Conservation (phyloP, 2,113 vertebrate species). For the Ammospiza nelsoni region DNA sequence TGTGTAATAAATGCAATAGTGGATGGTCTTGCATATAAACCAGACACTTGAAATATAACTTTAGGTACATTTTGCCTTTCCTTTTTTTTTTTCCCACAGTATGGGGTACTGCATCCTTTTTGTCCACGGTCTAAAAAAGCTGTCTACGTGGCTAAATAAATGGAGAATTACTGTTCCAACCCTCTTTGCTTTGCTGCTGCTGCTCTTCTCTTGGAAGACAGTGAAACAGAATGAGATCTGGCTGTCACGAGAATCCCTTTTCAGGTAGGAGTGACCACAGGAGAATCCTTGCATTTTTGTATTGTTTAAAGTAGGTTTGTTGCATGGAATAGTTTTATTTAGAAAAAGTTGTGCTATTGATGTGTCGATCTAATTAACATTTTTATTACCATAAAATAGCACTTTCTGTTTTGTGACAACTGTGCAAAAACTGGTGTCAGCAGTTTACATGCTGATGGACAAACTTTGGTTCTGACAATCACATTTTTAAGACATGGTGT, state of each 20-base stretch:
- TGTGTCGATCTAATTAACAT: background rate
- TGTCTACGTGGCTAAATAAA: constrained; percentile 80
- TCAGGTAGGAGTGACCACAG: constrained; percentile 78
- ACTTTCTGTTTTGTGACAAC: background rate
- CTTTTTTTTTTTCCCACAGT: constrained; percentile 72
- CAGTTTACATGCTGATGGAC: background rate
- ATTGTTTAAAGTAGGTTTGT: background rate
- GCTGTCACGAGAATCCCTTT: constrained; percentile 93
- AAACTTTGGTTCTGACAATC: background rate
- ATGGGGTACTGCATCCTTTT: constrained; percentile 98
- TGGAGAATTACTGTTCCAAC: constrained; percentile 80
- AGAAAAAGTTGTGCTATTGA: background rate
- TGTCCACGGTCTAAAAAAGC: constrained; percentile 86
- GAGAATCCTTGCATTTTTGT: background rate
- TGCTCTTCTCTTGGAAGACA: constrained; percentile 94
- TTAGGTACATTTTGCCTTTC: background rate
- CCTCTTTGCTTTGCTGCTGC: constrained; percentile 81
- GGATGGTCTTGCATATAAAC: background rate
- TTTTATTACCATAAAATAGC: background rate
- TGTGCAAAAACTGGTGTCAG: background rate
- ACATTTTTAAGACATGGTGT: background rate
- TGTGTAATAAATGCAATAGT: background rate
- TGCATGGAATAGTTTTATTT: background rate
- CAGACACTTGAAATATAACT: background rate
- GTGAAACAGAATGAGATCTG: constrained; percentile 94